These are phyloP conservation scores for Drosophila fulvimacula DNA, from an alignment of 2,888 invertebrate species.

Conservation along the genomic window DNA sequence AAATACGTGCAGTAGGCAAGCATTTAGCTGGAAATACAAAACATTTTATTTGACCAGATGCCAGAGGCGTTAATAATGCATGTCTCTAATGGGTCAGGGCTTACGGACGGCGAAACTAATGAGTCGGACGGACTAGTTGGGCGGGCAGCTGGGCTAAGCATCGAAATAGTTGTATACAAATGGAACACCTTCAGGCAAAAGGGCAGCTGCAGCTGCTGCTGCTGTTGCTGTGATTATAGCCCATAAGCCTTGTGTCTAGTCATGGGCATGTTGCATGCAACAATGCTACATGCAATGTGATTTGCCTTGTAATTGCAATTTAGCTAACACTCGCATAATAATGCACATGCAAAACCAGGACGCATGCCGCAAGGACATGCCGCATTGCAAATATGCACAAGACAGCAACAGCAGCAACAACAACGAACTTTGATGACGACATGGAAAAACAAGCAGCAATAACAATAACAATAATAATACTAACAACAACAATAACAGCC, in stretches of 20 bases:
- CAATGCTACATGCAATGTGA: constrained; percentile 51
- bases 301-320: constrained; percentile 76
- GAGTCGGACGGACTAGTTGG: constrained; percentile 39
- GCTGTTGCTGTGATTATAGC: constrained; percentile 38
- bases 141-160: constrained; percentile 18
- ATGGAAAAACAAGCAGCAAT: constrained; percentile 52
- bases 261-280: constrained; percentile 41
- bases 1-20: constrained; percentile 32
- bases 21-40: constrained; percentile 44
- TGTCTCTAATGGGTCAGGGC: constrained; percentile 60
- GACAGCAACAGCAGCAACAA: constrained; percentile 9
- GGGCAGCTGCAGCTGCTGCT: constrained; percentile 8
- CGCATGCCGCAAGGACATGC: constrained; percentile 48
- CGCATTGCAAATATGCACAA: constrained; percentile 47
- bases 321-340: constrained; percentile 75
- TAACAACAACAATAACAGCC: constrained; percentile 28
- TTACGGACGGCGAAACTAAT: constrained; percentile 62
- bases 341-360: constrained; percentile 46
- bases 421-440: constrained; percentile 37
- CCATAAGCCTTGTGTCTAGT: constrained; percentile 27
- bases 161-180: constrained; percentile 48
- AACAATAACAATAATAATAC: constrained; percentile 28
- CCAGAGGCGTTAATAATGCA: constrained; percentile 67
- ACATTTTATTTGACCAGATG: constrained; percentile 13
- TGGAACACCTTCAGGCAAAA: constrained; percentile 54